phyloP scores from a whole-genome alignment of 2,888 invertebrate genomes.

The Sisyra nigra region DNA sequence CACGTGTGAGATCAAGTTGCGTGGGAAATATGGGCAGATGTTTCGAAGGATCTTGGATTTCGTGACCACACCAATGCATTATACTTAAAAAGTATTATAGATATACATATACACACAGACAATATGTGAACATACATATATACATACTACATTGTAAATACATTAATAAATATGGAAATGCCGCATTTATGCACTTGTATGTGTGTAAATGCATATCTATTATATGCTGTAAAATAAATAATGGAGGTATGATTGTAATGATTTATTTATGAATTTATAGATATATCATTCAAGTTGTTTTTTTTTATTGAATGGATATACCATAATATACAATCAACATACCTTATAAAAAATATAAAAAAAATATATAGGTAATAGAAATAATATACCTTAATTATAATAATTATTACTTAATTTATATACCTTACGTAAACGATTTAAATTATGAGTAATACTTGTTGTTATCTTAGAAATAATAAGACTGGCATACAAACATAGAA shows the following conservation, averaged over 20 bases:
- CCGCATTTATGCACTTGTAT: constrained; percentile 2
- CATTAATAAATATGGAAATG: background rate
- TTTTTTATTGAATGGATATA: background rate
- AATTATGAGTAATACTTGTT: too few relatives aligned
- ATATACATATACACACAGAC: background rate
- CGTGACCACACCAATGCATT: background rate
- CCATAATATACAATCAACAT: background rate
- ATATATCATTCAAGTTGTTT: too few relatives aligned
- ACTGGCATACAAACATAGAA: too few relatives aligned
- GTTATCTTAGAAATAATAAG: too few relatives aligned
- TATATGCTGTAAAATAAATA: background rate
- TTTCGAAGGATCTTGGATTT: constrained; percentile 3
- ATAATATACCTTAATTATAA: too few relatives aligned
- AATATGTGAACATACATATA: background rate
- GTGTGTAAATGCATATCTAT: background rate
- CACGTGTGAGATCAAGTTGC: constrained; percentile 8
- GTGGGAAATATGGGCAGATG: constrained; percentile 14
- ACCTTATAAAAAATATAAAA: too few relatives aligned
- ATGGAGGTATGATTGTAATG: background rate
- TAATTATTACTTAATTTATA: too few relatives aligned
- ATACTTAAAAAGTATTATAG: background rate
- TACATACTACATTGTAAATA: background rate
- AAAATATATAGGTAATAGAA: too few relatives aligned
- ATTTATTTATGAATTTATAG: too few relatives aligned
- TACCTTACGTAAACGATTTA: too few relatives aligned